phyloP scores from a whole-genome alignment of 2,797 vertebrate species.

The Acanthis flammea region DNA sequence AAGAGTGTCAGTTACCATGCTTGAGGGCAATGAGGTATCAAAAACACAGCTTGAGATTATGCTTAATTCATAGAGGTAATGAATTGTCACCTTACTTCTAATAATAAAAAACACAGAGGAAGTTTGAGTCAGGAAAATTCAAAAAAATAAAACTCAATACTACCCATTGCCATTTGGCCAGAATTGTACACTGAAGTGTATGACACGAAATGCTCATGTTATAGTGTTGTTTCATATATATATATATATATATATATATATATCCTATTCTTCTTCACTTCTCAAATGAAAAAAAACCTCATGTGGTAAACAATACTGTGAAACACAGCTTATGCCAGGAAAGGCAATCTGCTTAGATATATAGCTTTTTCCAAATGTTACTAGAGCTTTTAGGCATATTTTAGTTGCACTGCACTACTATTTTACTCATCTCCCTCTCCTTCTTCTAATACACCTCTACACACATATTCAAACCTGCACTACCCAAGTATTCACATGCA shows the following conservation, averaged over 20 bases:
- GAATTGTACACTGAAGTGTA: background rate
- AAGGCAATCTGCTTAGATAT: background rate
- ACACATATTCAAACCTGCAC: background rate
- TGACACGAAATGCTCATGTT: accelerated
- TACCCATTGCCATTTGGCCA: background rate
- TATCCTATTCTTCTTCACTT: background rate
- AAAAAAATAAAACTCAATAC: background rate
- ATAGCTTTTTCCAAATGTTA: background rate
- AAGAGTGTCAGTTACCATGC: background rate
- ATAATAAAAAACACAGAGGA: background rate
- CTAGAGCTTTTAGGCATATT: background rate
- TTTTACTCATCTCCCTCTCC: background rate
- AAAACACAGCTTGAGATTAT: background rate
- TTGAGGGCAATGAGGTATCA: background rate
- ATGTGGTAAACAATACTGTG: background rate
- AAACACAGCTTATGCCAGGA: background rate
- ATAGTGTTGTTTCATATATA: background rate
- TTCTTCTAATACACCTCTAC: background rate
- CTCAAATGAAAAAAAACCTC: background rate
- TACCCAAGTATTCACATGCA: background rate
- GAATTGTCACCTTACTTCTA: background rate
- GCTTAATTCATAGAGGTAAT: background rate
- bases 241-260: no score
- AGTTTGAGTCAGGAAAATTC: background rate
- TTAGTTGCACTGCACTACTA: background rate